Evolutionary conservation across 2,113 vertebrate species (phyloP).

Genomic region (Oriolus oriolus): DNA sequence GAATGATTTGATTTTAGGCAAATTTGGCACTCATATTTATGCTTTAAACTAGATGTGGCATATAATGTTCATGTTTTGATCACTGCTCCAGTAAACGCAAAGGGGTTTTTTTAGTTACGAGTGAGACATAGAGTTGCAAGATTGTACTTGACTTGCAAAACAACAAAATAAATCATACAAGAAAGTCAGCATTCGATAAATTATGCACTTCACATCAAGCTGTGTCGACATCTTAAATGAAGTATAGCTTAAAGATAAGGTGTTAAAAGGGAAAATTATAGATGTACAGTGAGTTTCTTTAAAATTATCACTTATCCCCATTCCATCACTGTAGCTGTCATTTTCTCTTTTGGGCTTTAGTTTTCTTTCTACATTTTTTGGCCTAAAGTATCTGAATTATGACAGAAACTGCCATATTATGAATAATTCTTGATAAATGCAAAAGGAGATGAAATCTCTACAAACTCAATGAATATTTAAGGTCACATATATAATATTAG

Average conservation of each 20-base stretch:
- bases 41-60: slow-evolving; percentile 24
- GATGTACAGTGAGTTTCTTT: background rate
- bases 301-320: slow-evolving; percentile 17
- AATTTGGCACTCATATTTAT: slow-evolving; percentile 22
- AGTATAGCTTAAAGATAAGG: slow-evolving; percentile 31
- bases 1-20: slow-evolving; percentile 42
- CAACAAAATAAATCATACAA: slow-evolving; percentile 46
- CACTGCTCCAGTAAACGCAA: slow-evolving; percentile 16
- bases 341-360: background rate
- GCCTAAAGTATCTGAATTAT: slow-evolving; percentile 2
- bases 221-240: background rate
- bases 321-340: slow-evolving; percentile 7
- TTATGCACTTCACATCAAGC: background rate
- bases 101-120: background rate
- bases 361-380: background rate
- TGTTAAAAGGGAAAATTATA: slow-evolving; percentile 45
- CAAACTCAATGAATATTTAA: slow-evolving; percentile 30
- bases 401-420: background rate
- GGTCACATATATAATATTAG: background rate
- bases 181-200: slow-evolving; percentile 28
- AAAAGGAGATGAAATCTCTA: background rate
- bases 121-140: background rate
- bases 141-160: slow-evolving; percentile 35
- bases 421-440: slow-evolving; percentile 20
- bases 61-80: slow-evolving; percentile 38